Evolutionary conservation across 2,888 invertebrate genomes (phyloP).

Genomic region (Acleris cristana): DNA sequence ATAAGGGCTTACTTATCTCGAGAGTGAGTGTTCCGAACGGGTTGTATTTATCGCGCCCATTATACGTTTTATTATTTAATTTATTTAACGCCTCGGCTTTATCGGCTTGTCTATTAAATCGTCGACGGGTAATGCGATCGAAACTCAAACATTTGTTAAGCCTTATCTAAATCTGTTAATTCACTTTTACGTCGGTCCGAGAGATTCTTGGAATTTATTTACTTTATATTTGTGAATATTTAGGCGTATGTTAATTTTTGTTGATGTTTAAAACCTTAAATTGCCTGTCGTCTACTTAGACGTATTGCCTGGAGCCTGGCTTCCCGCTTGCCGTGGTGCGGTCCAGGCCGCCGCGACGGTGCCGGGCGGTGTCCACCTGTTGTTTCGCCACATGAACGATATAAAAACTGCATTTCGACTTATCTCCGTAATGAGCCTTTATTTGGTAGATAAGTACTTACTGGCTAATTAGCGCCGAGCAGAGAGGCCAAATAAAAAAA

Average conservation of each 20-base stretch:
- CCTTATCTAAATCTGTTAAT: constrained; percentile 62
- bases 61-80: constrained; percentile 83
- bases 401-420: constrained; percentile 27
- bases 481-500: constrained; percentile 57
- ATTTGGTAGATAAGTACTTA: constrained; percentile 54
- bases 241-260: constrained; percentile 1
- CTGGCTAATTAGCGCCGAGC: constrained; percentile 64
- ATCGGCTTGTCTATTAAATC: constrained; percentile 81
- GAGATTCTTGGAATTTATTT: constrained; percentile 32
- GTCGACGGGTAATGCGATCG: constrained; percentile 75
- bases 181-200: constrained; percentile 48
- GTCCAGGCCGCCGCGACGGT: neutral
- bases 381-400: constrained; percentile 28
- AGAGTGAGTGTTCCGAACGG: constrained; percentile 70
- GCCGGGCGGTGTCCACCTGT: constrained; percentile 18
- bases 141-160: constrained; percentile 72
- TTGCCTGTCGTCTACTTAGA: constrained; percentile 9
- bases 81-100: constrained; percentile 80
- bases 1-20: constrained; percentile 81
- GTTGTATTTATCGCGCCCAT: constrained; percentile 81
- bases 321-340: neutral
- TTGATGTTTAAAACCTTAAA: constrained; percentile 6
- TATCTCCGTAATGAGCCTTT: constrained; percentile 64
- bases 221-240: constrained; percentile 19
- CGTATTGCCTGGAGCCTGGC: too few species aligned